Percentiles rank a stretch among this genome's conserved stretches.
Conservation (phyloP, 2,797 vertebrate species). For the Gallinago solitaria region DNA sequence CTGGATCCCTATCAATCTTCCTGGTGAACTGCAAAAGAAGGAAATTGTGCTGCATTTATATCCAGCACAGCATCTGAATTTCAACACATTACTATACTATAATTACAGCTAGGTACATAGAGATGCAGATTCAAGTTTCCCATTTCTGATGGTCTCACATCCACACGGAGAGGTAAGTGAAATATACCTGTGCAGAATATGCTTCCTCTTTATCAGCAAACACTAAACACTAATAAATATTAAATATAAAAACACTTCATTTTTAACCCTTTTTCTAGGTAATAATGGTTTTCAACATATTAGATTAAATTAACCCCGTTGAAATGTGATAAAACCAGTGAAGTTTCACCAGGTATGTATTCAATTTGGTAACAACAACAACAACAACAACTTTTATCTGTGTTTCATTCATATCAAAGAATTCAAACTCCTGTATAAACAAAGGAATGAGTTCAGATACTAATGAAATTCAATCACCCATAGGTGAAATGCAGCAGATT, state of each 20-base stretch:
- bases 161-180: not conserved
- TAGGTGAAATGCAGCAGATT: not conserved
- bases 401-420: not conserved
- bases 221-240: not conserved
- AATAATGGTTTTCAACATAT: not conserved
- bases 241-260: not conserved
- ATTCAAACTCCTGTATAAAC: not conserved
- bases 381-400: not conserved
- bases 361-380: not conserved
- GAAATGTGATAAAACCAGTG: not conserved
- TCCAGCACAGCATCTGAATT: not conserved
- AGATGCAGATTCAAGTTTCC: not conserved
- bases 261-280: not conserved
- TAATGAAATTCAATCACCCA: not conserved
- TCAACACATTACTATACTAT: not conserved
- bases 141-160: not conserved
- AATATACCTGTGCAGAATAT: not conserved
- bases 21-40: not conserved
- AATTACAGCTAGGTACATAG: not conserved
- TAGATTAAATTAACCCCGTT: not conserved
- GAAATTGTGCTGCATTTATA: not conserved
- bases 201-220: not conserved
- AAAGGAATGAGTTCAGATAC: not conserved
- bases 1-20: not conserved
- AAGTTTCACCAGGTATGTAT: not conserved